Evolutionary conservation across 1,140 invertebrate genomes (phyloP).

Genomic region (Danaus plexippus): DNA sequence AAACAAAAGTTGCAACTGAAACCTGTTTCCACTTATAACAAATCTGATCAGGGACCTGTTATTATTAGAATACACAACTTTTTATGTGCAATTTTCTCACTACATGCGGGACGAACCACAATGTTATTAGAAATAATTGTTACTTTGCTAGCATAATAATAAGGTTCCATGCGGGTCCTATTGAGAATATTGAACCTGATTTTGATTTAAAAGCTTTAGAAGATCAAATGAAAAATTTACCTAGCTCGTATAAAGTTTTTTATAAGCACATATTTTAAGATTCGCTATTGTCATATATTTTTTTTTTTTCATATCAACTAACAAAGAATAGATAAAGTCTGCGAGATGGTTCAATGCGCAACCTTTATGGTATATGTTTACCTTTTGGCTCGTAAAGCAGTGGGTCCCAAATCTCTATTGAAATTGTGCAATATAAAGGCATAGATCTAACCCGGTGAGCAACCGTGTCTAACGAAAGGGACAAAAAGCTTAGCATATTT

Average conservation of each 20-base stretch:
- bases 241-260: constrained; percentile 29
- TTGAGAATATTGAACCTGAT: constrained; percentile 24
- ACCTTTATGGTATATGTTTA: constrained; percentile 60
- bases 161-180: constrained; percentile 45
- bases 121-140: constrained; percentile 64
- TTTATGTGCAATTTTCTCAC: constrained; percentile 57
- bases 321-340: constrained; percentile 60
- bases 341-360: constrained; percentile 57
- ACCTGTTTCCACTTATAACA: constrained; percentile 51
- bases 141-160: constrained; percentile 40
- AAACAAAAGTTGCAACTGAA: constrained; percentile 28
- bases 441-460: constrained; percentile 47
- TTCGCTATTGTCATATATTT: constrained; percentile 50
- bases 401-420: constrained; percentile 46
- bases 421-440: constrained; percentile 64
- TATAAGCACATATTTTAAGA: constrained; percentile 48
- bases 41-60: constrained; percentile 42
- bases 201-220: constrained; percentile 11
- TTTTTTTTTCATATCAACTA: constrained; percentile 54
- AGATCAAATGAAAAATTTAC: constrained; percentile 18
- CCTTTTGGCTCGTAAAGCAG: constrained; percentile 54
- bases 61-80: constrained; percentile 58
- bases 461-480: constrained; percentile 57
- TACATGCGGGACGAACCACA: constrained; percentile 60
- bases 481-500: constrained; percentile 39